Evolutionary conservation across 2,797 vertebrate genomes (phyloP).

Genomic region (Labeo calbasu): DNA sequence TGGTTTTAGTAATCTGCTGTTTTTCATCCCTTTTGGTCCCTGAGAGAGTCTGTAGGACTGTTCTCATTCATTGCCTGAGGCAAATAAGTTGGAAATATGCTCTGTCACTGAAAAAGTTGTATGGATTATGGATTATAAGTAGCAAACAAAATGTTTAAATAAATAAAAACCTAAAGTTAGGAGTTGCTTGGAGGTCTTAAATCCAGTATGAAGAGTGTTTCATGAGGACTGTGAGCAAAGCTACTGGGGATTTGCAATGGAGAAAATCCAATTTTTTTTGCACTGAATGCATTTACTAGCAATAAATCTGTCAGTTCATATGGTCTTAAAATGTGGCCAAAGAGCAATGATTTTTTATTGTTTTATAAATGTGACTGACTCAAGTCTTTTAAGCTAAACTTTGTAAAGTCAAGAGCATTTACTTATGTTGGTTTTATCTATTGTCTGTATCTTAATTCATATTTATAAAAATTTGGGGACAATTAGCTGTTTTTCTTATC

Average conservation of each 20-base stretch:
- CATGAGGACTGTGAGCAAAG: background rate
- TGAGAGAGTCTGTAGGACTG: slow-evolving; percentile 33
- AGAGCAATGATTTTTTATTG: background rate
- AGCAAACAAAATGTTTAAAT: background rate
- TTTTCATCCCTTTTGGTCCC: slow-evolving; percentile 80
- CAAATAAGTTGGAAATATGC: background rate
- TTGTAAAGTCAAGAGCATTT: background rate
- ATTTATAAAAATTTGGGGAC: background rate
- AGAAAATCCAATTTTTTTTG: background rate
- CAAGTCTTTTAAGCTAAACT: background rate
- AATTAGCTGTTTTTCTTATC: background rate
- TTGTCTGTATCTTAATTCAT: background rate
- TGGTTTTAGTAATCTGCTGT: slow-evolving; percentile 75
- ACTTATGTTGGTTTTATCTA: background rate
- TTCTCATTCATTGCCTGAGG: background rate
- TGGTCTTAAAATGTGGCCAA: background rate
- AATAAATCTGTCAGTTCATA: background rate
- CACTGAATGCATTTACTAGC: background rate
- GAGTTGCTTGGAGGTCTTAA: background rate
- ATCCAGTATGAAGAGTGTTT: background rate
- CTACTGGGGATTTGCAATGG: background rate
- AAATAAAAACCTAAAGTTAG: background rate
- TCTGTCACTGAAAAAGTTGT: background rate
- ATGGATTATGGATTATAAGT: background rate
- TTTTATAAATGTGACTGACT: background rate